Evolutionary conservation across 2,888 invertebrate genomes (phyloP).

Genomic region (Orthosia gothica): DNA sequence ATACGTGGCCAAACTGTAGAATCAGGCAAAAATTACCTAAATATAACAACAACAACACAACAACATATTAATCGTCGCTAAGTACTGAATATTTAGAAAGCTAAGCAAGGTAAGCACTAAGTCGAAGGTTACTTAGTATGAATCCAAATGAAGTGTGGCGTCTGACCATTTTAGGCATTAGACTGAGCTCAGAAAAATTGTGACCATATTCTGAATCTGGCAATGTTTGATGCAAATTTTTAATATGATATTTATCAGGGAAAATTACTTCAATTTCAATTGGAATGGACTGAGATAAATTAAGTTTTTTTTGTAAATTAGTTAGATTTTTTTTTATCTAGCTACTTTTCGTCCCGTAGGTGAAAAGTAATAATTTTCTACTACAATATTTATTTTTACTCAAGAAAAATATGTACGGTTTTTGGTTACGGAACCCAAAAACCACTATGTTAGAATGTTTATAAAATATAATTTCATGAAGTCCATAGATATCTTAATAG

Average conservation of each 20-base stretch:
- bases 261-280: not conserved
- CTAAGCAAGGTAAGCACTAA: slow-evolving; percentile 14
- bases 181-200: slow-evolving; percentile 42
- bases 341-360: too few species aligned
- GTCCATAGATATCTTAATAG: too few species aligned
- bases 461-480: too few species aligned
- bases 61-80: slow-evolving; percentile 8
- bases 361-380: too few species aligned
- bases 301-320: not conserved
- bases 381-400: too few species aligned
- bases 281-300: not conserved
- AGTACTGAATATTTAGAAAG: slow-evolving; percentile 20
- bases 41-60: too few species aligned
- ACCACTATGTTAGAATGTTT: too few species aligned
- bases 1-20: slow-evolving; percentile 24
- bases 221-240: not conserved
- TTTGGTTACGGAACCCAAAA: too few species aligned
- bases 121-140: slow-evolving; percentile 47
- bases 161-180: slow-evolving; percentile 57
- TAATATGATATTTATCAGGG: not conserved
- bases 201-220: slow-evolving; percentile 28
- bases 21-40: not conserved
- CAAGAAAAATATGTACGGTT: too few species aligned
- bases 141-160: slow-evolving; percentile 57
- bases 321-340: too few species aligned